These are phyloP conservation scores for Hypomecis atomaria DNA, from an alignment of 2,888 invertebrate genomes.

Conservation along the genomic window DNA sequence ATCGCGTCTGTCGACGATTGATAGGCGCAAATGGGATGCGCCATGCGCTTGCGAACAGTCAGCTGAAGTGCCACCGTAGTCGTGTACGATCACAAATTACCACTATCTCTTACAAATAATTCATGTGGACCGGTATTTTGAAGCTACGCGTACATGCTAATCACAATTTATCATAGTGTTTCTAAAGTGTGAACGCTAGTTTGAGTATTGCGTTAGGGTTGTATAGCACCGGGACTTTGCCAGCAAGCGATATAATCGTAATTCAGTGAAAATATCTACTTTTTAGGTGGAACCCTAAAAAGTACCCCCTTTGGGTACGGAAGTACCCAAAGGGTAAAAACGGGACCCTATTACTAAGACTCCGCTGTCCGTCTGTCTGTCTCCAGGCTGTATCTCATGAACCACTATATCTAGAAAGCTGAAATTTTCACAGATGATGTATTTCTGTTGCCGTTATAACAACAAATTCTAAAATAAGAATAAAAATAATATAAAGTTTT, in stretches of 20 bases:
- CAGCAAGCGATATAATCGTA: background rate
- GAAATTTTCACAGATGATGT: too few species aligned
- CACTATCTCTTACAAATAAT: slow-evolving; percentile 35
- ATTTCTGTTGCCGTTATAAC: too few species aligned
- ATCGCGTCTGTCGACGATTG: slow-evolving; percentile 56
- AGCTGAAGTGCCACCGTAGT: slow-evolving; percentile 58
- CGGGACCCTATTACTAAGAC: too few species aligned
- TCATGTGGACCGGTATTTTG: slow-evolving; percentile 33
- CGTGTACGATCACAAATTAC: slow-evolving; percentile 45
- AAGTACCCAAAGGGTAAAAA: too few species aligned
- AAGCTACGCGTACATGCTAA: slow-evolving; percentile 19
- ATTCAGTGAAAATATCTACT: too few species aligned
- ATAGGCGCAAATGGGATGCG: slow-evolving; percentile 58
- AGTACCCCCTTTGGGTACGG: too few species aligned
- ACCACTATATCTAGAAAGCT: too few species aligned
- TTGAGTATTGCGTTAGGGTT: slow-evolving; percentile 54
- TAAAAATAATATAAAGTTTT: too few species aligned
- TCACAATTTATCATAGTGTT: slow-evolving; percentile 19
- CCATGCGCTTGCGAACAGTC: slow-evolving; percentile 52
- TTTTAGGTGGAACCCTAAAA: too few species aligned
- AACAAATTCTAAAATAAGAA: too few species aligned
- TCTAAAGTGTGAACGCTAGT: slow-evolving; percentile 20
- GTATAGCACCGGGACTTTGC: background rate
- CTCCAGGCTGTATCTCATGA: too few species aligned
- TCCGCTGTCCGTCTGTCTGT: too few species aligned